Conservation (phyloP, 2,113 vertebrate species). For the Corapipo altera region DNA sequence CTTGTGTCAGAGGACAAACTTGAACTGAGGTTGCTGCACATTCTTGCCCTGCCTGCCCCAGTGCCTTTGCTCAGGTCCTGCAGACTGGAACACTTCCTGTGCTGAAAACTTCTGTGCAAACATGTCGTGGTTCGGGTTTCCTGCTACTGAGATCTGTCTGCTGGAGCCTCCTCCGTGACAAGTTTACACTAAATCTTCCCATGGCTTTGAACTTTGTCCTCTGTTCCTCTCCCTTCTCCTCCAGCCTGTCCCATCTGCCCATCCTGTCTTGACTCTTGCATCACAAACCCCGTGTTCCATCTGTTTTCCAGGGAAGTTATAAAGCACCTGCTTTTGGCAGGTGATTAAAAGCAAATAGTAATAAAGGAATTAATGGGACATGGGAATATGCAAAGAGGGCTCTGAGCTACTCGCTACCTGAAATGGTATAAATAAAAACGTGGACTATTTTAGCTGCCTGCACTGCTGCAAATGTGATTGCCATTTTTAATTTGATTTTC, state of each 20-base stretch:
- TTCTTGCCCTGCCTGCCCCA: background rate
- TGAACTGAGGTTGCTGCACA: accelerated
- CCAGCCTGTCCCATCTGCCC: background rate
- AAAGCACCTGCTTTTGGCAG: slow-evolving; percentile 17
- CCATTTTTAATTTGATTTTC: background rate
- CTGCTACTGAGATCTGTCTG: background rate
- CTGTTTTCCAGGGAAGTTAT: background rate
- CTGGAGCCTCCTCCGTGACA: background rate
- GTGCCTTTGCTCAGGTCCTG: background rate
- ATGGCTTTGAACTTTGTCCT: background rate
- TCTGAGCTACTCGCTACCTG: background rate
- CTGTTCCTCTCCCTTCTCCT: background rate
- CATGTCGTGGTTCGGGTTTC: background rate
- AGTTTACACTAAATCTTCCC: background rate
- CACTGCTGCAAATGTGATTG: background rate
- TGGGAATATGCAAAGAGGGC: background rate
- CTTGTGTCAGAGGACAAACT: background rate
- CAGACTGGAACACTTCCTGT: background rate
- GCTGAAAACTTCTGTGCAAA: background rate
- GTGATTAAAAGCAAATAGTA: background rate
- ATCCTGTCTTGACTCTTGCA: background rate
- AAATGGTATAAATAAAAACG: background rate
- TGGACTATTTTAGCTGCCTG: background rate
- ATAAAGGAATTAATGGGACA: background rate
- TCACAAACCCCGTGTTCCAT: background rate